Evolutionary conservation across 64 coral and sea anemone species (phyloP).

Genomic region (Actinia tenebrosa): DNA sequence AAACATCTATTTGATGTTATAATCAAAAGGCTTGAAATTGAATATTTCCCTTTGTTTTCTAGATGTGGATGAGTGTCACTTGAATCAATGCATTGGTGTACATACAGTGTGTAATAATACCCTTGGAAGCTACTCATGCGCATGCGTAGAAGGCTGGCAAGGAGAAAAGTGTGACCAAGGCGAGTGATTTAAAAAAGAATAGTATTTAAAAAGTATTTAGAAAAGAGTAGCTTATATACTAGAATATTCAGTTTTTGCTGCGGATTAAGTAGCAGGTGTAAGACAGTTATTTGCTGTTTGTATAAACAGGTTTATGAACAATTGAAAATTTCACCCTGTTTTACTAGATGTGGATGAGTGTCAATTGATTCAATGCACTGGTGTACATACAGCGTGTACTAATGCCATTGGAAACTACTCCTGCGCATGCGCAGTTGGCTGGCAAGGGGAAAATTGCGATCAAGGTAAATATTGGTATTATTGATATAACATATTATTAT

Average conservation of each 20-base stretch:
- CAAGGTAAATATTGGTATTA: background rate
- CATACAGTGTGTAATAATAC: background rate
- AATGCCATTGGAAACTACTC: constrained; percentile 1
- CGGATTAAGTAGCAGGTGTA: too few relatives aligned
- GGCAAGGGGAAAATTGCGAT: constrained; percentile 2
- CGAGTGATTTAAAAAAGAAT: background rate
- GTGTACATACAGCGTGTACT: background rate
- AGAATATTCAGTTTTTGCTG: too few relatives aligned
- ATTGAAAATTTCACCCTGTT: background rate
- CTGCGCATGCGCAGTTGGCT: background rate
- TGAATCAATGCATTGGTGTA: too few relatives aligned
- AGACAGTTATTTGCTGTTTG: too few relatives aligned
- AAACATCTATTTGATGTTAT: too few relatives aligned
- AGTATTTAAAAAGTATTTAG: background rate
- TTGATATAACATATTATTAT: background rate
- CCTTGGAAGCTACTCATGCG: background rate
- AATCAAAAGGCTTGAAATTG: too few relatives aligned
- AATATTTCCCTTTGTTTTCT: background rate
- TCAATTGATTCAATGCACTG: too few relatives aligned
- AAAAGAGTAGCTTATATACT: too few relatives aligned
- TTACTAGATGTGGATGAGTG: background rate
- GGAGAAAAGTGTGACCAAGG: constrained; percentile 1
- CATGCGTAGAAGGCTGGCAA: background rate
- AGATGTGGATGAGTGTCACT: background rate
- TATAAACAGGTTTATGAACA: too few relatives aligned